Evolutionary conservation across 2,797 vertebrate species (phyloP).

Genomic region (Austrolebias charrua): DNA sequence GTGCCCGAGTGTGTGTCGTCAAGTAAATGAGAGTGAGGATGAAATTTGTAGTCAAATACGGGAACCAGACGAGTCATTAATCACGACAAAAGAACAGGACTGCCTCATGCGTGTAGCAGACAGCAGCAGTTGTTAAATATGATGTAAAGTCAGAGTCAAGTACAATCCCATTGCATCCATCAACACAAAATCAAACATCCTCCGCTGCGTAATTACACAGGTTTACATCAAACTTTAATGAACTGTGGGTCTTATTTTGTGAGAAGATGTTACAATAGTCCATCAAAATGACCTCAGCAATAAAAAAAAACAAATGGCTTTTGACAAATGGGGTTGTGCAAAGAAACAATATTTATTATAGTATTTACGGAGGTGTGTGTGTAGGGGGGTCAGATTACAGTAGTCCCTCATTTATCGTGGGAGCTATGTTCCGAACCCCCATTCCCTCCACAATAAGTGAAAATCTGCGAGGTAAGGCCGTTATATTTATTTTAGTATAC

Average conservation of each 20-base stretch:
- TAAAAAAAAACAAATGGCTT: neutral
- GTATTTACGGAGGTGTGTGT: no score
- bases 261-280: neutral
- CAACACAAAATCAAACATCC: neutral
- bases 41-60: slow-evolving; percentile 24
- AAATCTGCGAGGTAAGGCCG: no score
- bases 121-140: slow-evolving; percentile 20
- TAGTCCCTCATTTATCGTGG: no score
- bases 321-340: neutral
- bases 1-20: slow-evolving; percentile 11
- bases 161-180: slow-evolving; percentile 11
- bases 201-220: neutral
- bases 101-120: slow-evolving; percentile 9
- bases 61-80: slow-evolving; percentile 25
- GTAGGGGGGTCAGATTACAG: no score
- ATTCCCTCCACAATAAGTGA: no score
- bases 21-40: slow-evolving; percentile 13
- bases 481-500: no score
- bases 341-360: neutral
- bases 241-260: neutral
- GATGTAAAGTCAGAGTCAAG: slow-evolving; percentile 19
- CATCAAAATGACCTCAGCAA: neutral
- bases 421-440: no score
- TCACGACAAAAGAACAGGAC: slow-evolving; percentile 37
- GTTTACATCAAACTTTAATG: neutral